Evolutionary conservation across 1,140 invertebrate genomes (phyloP), one percentile per base, ranked within the genome.

Genomic region (Halictus rubicundus): DNA sequence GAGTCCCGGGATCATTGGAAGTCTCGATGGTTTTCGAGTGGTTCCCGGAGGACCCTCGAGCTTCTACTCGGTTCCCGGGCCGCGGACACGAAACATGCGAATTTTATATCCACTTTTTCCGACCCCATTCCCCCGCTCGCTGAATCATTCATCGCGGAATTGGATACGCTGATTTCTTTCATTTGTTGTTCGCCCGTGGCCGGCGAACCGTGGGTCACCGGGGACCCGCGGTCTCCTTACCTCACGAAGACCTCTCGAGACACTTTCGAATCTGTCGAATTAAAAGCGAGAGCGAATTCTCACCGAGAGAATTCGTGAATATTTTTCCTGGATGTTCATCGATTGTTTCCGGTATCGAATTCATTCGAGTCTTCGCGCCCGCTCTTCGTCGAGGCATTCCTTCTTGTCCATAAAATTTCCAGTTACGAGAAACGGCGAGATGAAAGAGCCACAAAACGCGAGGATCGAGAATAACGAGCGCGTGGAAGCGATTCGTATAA

Each of bases 401-500:
- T 42, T 19, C 2, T 52, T 39, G 19, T 25, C 52, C 37, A 37
- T 60, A 12, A 37, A 69, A 46, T 68, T 76, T 21, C 52, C 12
- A 54, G 16, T 39, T 32, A 60, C 64, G 74, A 7, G 1, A 8
- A 37, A 23, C 10, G 12, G 32, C 23, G 19, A 57, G 37, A 66
- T 46, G 59, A 76, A 68, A 25, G 64, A 2, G 39, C 37, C 14
- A 10, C 59, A 42, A 66, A 27, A 42, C 21, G 52, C 32, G 59
- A 46, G 21, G 49, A 21, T 54, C 16, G 49, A 7, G 16, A 21
- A 37, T 14, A 69, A 69, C 21, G 39, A 54, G 21, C 25, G n/a
- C 39, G 12, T 5, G 10, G 25, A 39, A 68, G n/a, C 14, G 74
- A 61, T 70, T 52, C 74, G 2, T 23, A 37, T 70, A 70, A 77